These are phyloP conservation scores for Acrobasis consociella DNA, from an alignment of 2,888 invertebrate species.

Conservation along the genomic window DNA sequence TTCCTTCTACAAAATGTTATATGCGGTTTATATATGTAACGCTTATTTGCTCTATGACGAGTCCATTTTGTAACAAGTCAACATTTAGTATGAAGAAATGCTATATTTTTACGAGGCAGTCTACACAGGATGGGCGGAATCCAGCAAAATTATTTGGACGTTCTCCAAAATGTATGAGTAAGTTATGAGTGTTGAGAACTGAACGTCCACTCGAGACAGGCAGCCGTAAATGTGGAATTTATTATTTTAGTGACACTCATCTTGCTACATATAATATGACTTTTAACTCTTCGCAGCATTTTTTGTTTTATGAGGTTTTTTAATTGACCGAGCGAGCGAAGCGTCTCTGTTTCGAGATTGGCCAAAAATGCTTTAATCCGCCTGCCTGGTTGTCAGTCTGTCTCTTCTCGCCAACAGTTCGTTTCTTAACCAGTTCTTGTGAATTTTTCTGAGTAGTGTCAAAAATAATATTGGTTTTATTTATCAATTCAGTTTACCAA, in stretches of 20 bases:
- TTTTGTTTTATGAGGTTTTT: too few species aligned
- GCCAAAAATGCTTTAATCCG: too few species aligned
- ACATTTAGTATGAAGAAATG: slow-evolving; percentile 32
- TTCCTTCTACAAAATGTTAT: too few species aligned
- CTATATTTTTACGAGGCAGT: slow-evolving; percentile 46
- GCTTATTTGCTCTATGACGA: background rate
- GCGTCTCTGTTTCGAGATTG: too few species aligned
- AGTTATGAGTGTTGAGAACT: slow-evolving; percentile 31
- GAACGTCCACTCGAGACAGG: slow-evolving; percentile 1
- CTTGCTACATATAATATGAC: background rate
- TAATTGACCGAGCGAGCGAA: too few species aligned
- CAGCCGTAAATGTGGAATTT: background rate
- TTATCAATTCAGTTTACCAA: too few species aligned
- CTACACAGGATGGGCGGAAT: slow-evolving; percentile 49
- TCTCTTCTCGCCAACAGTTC: too few species aligned
- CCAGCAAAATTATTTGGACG: slow-evolving; percentile 39
- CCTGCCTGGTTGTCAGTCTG: too few species aligned
- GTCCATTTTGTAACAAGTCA: background rate
- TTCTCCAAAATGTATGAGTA: slow-evolving; percentile 36
- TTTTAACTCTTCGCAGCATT: background rate
- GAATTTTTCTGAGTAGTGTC: too few species aligned
- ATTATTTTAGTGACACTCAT: slow-evolving; percentile 8
- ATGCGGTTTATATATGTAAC: too few species aligned
- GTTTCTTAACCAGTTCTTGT: too few species aligned
- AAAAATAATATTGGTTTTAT: too few species aligned